Evolutionary conservation across 1,140 invertebrate genomes (phyloP).

Genomic region (Coptotermes formosanus): DNA sequence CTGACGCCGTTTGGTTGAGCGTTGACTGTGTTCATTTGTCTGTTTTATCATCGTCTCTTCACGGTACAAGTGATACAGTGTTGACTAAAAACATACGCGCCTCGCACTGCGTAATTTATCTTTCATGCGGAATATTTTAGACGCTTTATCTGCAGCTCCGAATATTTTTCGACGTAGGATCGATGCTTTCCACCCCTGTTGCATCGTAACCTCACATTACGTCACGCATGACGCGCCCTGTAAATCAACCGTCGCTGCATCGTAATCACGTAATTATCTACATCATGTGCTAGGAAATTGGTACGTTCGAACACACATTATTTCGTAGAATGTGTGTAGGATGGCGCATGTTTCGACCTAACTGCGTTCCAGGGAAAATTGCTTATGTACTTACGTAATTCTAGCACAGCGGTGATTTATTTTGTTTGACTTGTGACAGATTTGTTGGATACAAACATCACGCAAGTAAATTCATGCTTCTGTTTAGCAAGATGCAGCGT

Average conservation of each 20-base stretch:
- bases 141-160: too few species aligned
- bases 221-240: not conserved
- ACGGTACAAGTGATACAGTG: too few species aligned
- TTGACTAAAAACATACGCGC: too few species aligned
- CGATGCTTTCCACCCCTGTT: not conserved
- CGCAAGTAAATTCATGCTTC: too few species aligned
- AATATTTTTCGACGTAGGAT: too few species aligned
- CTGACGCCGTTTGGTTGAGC: too few species aligned
- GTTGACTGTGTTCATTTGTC: too few species aligned
- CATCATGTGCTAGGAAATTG: not conserved
- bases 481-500: too few species aligned
- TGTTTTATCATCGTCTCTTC: too few species aligned
- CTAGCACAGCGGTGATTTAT: not conserved
- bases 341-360: not conserved
- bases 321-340: not conserved
- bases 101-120: too few species aligned
- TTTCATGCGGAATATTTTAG: too few species aligned
- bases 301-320: conserved; percentile 1
- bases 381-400: not conserved
- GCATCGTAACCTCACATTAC: not conserved
- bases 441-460: not conserved
- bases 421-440: not conserved
- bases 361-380: not conserved
- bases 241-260: not conserved
- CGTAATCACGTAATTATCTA: conserved; percentile 3